Evolutionary conservation across 2,888 invertebrate species (phyloP).

Genomic region (Petrophora chlorosata): DNA sequence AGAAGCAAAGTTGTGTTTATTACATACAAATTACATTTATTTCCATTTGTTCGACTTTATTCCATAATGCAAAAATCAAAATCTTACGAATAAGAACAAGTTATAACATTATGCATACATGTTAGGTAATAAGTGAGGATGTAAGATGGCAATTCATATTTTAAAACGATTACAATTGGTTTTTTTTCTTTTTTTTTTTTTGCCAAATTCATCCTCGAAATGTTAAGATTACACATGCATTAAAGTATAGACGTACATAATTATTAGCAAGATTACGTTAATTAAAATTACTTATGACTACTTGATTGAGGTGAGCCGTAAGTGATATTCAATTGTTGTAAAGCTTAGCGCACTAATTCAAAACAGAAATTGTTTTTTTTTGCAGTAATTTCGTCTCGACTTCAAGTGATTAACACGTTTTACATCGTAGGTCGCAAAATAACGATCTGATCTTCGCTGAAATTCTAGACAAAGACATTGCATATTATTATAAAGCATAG

Average conservation of each 20-base stretch:
- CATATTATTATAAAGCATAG: no score
- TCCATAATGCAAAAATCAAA: neutral
- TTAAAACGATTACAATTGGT: conserved; percentile 10
- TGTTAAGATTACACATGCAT: conserved; percentile 14
- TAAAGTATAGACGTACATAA: conserved; percentile 8
- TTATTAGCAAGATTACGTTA: conserved; percentile 8
- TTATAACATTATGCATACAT: conserved; percentile 17
- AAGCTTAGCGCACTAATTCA: neutral
- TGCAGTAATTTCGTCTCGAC: no score
- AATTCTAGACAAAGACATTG: no score
- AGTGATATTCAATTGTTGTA: neutral
- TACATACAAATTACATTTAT: neutral
- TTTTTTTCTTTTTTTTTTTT: conserved; percentile 12
- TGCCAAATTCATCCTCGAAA: conserved; percentile 7
- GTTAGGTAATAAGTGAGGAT: conserved; percentile 1
- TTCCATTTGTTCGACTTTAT: neutral
- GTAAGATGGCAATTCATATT: conserved; percentile 7
- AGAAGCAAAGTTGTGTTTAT: neutral
- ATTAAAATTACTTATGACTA: neutral
- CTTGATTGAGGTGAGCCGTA: neutral
- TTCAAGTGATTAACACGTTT: no score
- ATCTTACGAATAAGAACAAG: conserved; percentile 7
- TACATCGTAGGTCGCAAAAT: no score
- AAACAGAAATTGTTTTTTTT: neutral
- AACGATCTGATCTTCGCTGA: no score